Evolutionary conservation across 2,888 invertebrate genomes (phyloP), one percentile per base, ranked within the genome.

Genomic region (Harmothoe impar): DNA sequence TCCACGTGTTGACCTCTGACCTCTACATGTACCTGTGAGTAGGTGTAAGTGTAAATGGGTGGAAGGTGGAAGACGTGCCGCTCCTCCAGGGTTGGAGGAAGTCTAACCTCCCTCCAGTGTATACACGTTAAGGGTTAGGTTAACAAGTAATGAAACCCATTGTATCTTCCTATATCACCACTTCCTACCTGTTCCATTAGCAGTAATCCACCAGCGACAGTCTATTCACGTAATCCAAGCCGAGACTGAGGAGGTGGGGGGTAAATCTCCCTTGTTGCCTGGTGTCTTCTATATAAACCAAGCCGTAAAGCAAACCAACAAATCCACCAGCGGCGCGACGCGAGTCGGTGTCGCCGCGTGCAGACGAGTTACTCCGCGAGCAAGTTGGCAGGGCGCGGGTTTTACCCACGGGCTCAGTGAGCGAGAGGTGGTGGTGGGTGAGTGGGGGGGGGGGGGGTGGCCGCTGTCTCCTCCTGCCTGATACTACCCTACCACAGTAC

Each of bases 301-400:
- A 43, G 43, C 43, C 43, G 43, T 43, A 43, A 43, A 43, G 5
- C 43, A 43, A 43, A 43, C 43, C 43, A 43, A 43, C 43, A 3
- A 7, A 43, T 43, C 43, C 43, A 43, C 43, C 43, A 43, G 43
- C 43, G 43, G 43, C 43, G 62, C 62, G 62, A 62, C 62, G 62
- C 62, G 62, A 62, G 62, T n/a, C n/a, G 62, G 62, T 62, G 62
- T 62, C 23, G 62, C 62, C 62, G 62, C 62, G 62, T n/a, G 62
- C n/a, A 15, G 20, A n/a, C n/a, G 62, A 62, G 62, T 62, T 7
- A 62, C 62, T 62, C 62, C 20, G 23, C n/a, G 62, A 62, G 62
- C 62, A 62, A n/a, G 23, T 62, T n/a, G n/a, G 62, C 62, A 20
- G 62, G 15, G 62, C 62, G 62, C 62, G 62, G 62, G 62, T 62